Percentiles rank a stretch among this genome's conserved stretches.
phyloP scores from a whole-genome alignment of 2,797 vertebrate genomes.

The Catostomus latipinnis region DNA sequence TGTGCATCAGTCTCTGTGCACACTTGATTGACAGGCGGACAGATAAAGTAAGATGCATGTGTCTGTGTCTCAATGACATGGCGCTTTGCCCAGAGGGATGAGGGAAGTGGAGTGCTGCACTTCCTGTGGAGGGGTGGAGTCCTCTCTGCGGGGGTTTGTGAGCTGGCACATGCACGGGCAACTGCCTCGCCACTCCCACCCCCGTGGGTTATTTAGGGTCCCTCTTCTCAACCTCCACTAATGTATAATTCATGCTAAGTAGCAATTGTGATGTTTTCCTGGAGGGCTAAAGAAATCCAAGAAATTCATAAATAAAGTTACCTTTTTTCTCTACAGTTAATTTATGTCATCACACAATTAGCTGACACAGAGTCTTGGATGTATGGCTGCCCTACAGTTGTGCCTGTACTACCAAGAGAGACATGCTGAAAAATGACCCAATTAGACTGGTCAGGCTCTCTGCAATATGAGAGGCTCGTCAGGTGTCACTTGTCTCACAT shows the following conservation, averaged over 20 bases:
- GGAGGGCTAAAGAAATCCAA: constrained; percentile 83
- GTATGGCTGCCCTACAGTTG: constrained; percentile 83
- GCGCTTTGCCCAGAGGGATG: constrained; percentile 73
- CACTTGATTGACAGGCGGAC: constrained; percentile 74
- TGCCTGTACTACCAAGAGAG: constrained; percentile 77
- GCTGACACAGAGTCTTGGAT: constrained; percentile 83
- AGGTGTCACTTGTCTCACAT: constrained; percentile 23
- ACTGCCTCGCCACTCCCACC: constrained; percentile 85
- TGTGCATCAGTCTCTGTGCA: constrained; percentile 41
- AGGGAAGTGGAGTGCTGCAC: constrained; percentile 75
- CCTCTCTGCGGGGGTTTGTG: constrained; percentile 74
- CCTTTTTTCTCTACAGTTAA: constrained; percentile 79
- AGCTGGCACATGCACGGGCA: constrained; percentile 77
- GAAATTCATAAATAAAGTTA: constrained; percentile 89
- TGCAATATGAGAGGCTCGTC: background rate
- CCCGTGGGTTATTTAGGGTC: constrained; percentile 76
- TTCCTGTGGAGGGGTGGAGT: constrained; percentile 82
- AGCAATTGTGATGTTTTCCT: constrained; percentile 97
- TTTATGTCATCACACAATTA: constrained; percentile 85
- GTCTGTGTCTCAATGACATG: constrained; percentile 68
- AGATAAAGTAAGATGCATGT: constrained; percentile 69
- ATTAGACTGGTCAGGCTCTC: constrained; percentile 42
- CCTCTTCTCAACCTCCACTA: constrained; percentile 87
- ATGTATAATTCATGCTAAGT: constrained; percentile 99
- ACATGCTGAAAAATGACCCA: constrained; percentile 77